Percentiles rank a stretch among this genome's conserved stretches.
These are phyloP conservation scores for Crocuta crocuta DNA, from an alignment of 2,113 vertebrate species.

Conservation along the genomic window DNA sequence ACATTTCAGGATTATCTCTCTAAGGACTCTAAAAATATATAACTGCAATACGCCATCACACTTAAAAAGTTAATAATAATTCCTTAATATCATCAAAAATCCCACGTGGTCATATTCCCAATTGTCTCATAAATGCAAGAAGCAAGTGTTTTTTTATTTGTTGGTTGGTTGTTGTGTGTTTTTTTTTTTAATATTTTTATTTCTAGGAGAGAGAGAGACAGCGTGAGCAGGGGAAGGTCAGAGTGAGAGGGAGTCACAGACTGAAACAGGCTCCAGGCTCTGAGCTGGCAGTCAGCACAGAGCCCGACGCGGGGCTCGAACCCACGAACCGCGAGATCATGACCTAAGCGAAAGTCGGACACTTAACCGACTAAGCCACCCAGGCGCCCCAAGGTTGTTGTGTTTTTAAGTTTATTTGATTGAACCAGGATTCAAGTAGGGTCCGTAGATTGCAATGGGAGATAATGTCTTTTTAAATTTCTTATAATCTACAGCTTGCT, in stretches of 20 bases:
- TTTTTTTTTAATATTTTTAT: too few relatives aligned
- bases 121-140: conserved; percentile 19
- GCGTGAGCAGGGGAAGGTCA: too few relatives aligned
- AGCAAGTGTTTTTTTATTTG: not conserved
- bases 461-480: not conserved
- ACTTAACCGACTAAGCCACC: too few relatives aligned
- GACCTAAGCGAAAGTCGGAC: too few relatives aligned
- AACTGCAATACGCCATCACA: not conserved
- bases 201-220: too few relatives aligned
- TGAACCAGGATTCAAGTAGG: conserved; percentile 6
- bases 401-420: not conserved
- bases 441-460: not conserved
- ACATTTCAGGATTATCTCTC: conserved; percentile 9
- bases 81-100: conserved; percentile 11
- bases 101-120: not conserved
- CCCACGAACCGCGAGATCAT: too few relatives aligned
- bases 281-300: too few relatives aligned
- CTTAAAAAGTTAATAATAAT: conserved; percentile 18
- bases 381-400: too few relatives aligned
- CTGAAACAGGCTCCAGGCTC: too few relatives aligned
- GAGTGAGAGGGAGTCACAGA: too few relatives aligned
- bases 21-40: conserved; percentile 12
- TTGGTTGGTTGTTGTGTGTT: not conserved
- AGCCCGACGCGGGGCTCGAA: too few relatives aligned
- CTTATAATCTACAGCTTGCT: not conserved